Evolutionary conservation across 2,113 vertebrate species (phyloP), one percentile per base, ranked within the genome.

Genomic region (Gopherus evgoodei): DNA sequence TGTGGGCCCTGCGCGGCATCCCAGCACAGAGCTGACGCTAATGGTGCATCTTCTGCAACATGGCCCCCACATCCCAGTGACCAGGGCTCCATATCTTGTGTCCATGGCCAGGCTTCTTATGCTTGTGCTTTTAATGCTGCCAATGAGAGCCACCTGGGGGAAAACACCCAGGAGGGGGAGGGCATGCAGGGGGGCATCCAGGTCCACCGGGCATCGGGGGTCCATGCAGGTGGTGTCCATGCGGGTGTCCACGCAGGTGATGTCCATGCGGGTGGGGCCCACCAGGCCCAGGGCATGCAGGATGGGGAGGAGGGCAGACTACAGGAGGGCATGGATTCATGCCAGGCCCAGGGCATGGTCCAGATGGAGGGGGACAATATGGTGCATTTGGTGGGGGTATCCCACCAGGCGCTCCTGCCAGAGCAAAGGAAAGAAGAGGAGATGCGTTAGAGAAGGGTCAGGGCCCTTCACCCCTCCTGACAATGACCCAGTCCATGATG

Each of bases 21-120:
- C 22, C 38, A 47, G 8, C 25, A 5, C 44, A 29, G 16, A 52
- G 49, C 27, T 52, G 13, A 81, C 2, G 29, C 27, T 57, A 27
- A n/a, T 29, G 44, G 12, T 8, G 25, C 29, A 35, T 12, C 29
- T 35, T 88, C 12, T 49, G 22, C 65, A 49, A 8, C 6, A 6
- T n/a, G 52, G 11, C 24, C 76, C n/a, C 6, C 13, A 27, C 4
- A 9, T 7, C 38, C 69, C 3, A 47, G 1, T 0, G 50, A 84
- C 47, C 0, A 0, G 49, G 52, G 11, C 4, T 24, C 59, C 94
- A 88, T 96, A 97, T 97, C 97, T 97, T 97, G 38, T 53, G 57
- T 81, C 83, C 72, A 0, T 91, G 72, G 8, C 82, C 69, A 10
- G 88, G 85, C 53, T 92, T 96, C 78, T 56, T 24, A 12, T 90